phyloP scores from a whole-genome alignment of 2,888 invertebrate species.

The Drosophila incognita region DNA sequence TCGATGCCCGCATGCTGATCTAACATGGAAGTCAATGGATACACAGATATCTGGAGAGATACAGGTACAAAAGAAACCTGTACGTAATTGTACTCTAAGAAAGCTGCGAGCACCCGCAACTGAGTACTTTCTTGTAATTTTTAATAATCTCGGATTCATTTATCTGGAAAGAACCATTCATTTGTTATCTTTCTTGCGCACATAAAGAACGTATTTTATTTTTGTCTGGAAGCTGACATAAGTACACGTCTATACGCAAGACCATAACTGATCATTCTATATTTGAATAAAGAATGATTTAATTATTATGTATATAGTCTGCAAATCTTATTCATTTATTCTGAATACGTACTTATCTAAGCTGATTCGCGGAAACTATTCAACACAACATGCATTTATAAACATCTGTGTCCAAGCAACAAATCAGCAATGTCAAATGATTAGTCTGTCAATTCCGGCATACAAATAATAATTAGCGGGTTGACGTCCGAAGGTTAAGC shows the following conservation, averaged over 20 bases:
- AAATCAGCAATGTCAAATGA: background rate
- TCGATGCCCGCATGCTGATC: conserved; percentile 52
- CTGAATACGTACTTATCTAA: background rate
- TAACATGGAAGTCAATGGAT: conserved; percentile 15
- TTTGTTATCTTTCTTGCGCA: background rate
- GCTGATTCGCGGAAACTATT: background rate
- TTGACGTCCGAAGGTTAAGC: background rate
- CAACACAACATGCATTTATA: background rate
- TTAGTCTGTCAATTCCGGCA: background rate
- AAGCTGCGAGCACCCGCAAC: conserved; percentile 6
- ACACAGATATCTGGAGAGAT: conserved; percentile 6
- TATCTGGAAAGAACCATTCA: background rate
- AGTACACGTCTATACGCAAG: background rate
- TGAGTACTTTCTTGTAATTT: background rate
- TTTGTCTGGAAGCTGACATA: background rate
- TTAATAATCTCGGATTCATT: background rate
- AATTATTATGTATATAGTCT: background rate
- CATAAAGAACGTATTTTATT: background rate
- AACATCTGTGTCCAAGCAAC: background rate
- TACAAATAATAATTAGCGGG: background rate
- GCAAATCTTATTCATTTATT: background rate
- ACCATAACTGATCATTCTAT: background rate
- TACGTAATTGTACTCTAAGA: background rate
- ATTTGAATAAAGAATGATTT: background rate
- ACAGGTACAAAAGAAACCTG: conserved; percentile 14